Evolutionary conservation across 2,888 invertebrate species (phyloP), one percentile per base, ranked within the genome.

Genomic region (Scaptomyza tumidula): DNA sequence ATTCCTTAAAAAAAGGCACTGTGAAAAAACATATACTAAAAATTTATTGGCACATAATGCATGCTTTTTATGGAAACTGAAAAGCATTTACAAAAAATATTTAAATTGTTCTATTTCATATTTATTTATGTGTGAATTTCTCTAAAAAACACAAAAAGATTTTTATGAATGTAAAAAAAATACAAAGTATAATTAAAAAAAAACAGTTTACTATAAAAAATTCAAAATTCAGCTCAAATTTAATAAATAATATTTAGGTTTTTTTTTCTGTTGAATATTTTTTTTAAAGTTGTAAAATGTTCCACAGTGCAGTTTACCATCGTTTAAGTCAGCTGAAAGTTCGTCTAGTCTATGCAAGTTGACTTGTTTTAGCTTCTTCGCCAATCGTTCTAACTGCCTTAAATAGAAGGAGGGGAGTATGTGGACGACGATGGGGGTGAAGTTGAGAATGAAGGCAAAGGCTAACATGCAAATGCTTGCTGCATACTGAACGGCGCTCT

Each of bases 341-440:
- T 67, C 29, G 55, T 35, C 50, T 48, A 52, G 64, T 64, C 60
- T 2, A 58, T 66, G 86, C 85, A 81, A 86, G 63, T 82, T 75
- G 71, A 60, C 67, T 63, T 86, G 86, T 86, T 37, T 37, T 80
- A 72, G 75, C 88, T 81, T 75, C 82, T 69, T 71, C 63, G 85
- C 63, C 64, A 60, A 58, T 66, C 29, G 68, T 53, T 54, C 64
- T 62, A 52, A 52, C 64, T 64, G 81, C 45, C 48, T 52, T 49
- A 55, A 75, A 55, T 19, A 57, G 31, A 27, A 54, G 16, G 11
- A 49, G 44, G 3, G 16, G 10, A 27, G 44, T 31, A 5, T 1
- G n/a, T 1, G 33, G 9, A 10, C 45, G 3, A 1, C 11, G 10
- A 13, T 3, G n/a, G 5, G 9, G 44, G 39, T 6, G 27, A 19